These are phyloP conservation scores for Otolemur crassicaudatus DNA, from an alignment of 2,797 vertebrate species.

Conservation along the genomic window DNA sequence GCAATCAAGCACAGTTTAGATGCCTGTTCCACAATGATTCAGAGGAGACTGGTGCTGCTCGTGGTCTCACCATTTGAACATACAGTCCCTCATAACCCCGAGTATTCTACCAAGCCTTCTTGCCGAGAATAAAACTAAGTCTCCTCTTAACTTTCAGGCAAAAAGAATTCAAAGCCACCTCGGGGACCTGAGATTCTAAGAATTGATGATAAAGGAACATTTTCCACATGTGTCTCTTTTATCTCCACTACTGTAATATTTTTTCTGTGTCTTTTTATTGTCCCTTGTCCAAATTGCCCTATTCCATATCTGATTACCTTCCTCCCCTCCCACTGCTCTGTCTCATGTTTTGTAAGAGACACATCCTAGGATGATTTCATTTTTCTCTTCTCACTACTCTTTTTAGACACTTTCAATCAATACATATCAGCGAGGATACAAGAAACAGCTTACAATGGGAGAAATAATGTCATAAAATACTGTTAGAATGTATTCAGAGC, in stretches of 20 bases:
- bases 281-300: not conserved
- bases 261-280: not conserved
- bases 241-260: not conserved
- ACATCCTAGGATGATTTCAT: not conserved
- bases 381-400: not conserved
- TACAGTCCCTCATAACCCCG: not conserved
- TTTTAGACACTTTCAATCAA: constrained; percentile 45
- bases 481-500: not conserved
- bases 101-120: not conserved
- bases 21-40: not conserved
- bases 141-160: not conserved
- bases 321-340: not conserved
- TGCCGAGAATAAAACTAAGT: not conserved
- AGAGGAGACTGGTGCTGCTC: not conserved
- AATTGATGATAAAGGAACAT: not conserved
- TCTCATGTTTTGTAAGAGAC: not conserved
- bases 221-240: not conserved
- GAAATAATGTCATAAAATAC: not conserved
- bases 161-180: not conserved
- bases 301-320: not conserved
- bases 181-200: not conserved
- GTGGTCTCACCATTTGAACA: not conserved
- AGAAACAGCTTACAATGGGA: not conserved
- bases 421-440: not conserved
- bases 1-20: not conserved